Evolutionary conservation across 1,140 invertebrate genomes (phyloP).

Genomic region (Rhopalosiphum maidis): DNA sequence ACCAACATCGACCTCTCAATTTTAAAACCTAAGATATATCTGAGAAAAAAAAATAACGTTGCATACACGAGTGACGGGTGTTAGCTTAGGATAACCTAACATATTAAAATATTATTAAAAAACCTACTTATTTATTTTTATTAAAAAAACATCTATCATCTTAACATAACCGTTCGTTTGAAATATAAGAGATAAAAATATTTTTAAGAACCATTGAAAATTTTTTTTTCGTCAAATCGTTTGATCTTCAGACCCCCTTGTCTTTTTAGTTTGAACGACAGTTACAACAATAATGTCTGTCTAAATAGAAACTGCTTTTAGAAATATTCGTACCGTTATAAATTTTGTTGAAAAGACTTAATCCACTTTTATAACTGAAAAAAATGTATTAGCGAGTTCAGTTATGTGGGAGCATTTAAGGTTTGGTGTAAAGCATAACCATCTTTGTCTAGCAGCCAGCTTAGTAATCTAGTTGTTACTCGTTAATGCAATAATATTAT

Average conservation of each 20-base stretch:
- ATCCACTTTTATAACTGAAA: background rate
- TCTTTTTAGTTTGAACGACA: background rate
- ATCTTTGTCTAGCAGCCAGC: background rate
- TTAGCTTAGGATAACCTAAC: background rate
- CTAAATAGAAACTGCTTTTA: background rate
- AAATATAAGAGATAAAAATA: background rate
- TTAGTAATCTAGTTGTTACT: background rate
- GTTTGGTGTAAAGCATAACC: background rate
- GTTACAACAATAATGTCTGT: background rate
- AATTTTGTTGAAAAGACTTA: background rate
- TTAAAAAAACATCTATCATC: background rate
- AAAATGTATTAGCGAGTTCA: background rate
- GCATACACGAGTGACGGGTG: background rate
- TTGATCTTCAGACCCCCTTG: background rate
- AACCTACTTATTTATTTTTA: background rate
- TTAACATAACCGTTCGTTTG: background rate
- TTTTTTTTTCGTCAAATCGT: background rate
- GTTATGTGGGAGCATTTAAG: background rate
- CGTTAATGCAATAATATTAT: no score
- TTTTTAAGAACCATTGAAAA: background rate
- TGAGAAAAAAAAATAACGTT: background rate
- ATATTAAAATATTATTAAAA: conserved; percentile 3
- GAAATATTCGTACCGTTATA: background rate
- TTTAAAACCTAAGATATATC: background rate
- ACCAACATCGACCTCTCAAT: background rate